Base-by-base conservation (phyloP, 2,888 invertebrate genomes). In the Pandemis heparana region DNA sequence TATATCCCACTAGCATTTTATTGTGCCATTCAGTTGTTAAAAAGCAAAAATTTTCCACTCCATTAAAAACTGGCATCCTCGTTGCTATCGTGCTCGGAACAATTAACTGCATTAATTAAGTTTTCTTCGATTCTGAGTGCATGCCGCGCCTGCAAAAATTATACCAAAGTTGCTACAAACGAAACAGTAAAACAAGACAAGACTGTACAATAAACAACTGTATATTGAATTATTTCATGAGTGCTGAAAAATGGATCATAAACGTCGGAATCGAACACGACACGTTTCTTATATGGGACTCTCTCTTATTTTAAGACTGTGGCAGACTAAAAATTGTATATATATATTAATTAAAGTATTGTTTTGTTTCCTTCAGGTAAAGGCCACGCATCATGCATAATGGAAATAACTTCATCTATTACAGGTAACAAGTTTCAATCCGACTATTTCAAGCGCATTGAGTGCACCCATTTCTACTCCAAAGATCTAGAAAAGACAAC, bases 101-200 rank as follows among this genome's bases (percentile, higher is more conserved):
- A 60, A 71, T 71, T 71, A 71, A 39, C 18, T 23, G 14, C 48
- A 6, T 38, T 43, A 68, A 73, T 68, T 63, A 63, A 68, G 68
- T 68, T 68, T 73, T 73, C 68, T 63, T 73, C 38, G 14, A 68
- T 63, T 66, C 66, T 23, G 53, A 71, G 66, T 61, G 61, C 71
- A 66, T 32, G 18, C 71, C 41, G 12, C 64, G 12, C 39, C 64
- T 18, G 10, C 16, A 1, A 18, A 18, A 18, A 18, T 62, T 38
- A 39, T 18, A 7, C 16, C 16, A 16, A 41, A 61, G 61, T 41
- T 12, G n/a, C 39, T 5, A 18, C 0, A 23, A 5, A 6, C 4
- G 23, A 23, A 23, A 23, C 56, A 56, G 9, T 53, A 18, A 48
- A 5, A n/a, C 12, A 5, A 12, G 5, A 12, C 5, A 0, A 12